Conservation (phyloP, 2,113 vertebrate species). For the human region GRCh38 chr13:73119001-73119500, state of each 20-base stretch:
- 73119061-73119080: neutral
- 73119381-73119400: neutral
- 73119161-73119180: neutral
- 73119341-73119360: neutral
- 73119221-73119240: neutral
- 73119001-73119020: too few species aligned
- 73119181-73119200: neutral
- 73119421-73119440: neutral
- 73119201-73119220: too few species aligned
- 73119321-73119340: neutral
- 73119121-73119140: slow-evolving; percentile 1
- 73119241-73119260: neutral
- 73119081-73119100: slow-evolving; percentile 8
- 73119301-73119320: neutral
- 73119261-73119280: neutral
- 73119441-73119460: neutral
- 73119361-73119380: neutral
- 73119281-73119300: slow-evolving; percentile 8
- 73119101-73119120: neutral
- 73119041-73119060: too few species aligned
- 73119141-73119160: neutral
- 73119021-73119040: too few species aligned
- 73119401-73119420: neutral
- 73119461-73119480: neutral
- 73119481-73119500: neutral